These are phyloP conservation scores for Capitella teleta DNA, from an alignment of 1,140 invertebrate species.

Conservation along the genomic window DNA sequence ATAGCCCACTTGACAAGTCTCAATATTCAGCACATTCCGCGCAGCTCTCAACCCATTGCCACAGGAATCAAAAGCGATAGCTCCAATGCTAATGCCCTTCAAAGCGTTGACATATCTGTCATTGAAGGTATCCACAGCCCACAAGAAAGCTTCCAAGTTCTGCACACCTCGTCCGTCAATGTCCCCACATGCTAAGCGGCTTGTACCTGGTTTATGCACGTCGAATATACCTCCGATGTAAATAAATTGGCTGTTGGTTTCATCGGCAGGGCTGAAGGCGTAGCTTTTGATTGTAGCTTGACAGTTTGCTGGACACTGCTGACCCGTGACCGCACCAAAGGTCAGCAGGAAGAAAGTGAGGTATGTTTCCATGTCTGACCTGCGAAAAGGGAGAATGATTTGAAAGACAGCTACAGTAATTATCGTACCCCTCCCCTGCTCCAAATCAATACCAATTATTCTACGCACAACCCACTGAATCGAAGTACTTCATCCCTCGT, in stretches of 20 bases:
- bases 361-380: no score
- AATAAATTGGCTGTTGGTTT: not conserved
- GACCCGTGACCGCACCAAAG: not conserved
- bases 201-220: slow-evolving; percentile 19
- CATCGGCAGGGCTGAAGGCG: not conserved
- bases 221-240: slow-evolving; percentile 25
- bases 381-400: no score
- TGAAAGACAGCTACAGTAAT: no score
- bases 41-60: slow-evolving; percentile 7
- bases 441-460: no score
- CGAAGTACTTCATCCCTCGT: no score
- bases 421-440: no score
- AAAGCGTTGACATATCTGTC: not conserved
- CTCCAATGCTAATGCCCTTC: slow-evolving; percentile 5
- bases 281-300: not conserved
- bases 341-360: no score
- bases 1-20: not conserved
- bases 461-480: no score
- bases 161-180: slow-evolving; percentile 19
- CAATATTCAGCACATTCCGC: slow-evolving; percentile 1
- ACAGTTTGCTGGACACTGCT: not conserved
- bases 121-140: slow-evolving; percentile 16
- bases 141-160: slow-evolving; percentile 22
- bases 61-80: slow-evolving; percentile 18
- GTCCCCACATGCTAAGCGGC: slow-evolving; percentile 21